These are phyloP conservation scores for Drosophila micromelanica DNA, from an alignment of 1,140 invertebrate species.

Conservation along the genomic window DNA sequence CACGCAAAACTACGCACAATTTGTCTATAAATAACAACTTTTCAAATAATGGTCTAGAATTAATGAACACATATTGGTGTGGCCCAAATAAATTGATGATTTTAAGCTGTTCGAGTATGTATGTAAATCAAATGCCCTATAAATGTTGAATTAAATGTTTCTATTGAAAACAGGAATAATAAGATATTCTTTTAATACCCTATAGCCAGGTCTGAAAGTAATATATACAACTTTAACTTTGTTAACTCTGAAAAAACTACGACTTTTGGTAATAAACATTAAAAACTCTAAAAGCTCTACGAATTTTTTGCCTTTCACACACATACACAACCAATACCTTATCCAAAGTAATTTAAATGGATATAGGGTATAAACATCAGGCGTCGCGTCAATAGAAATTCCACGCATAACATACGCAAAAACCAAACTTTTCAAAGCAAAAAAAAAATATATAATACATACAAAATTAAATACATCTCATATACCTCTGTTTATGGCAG, in stretches of 20 bases:
- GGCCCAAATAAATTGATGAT: conserved; percentile 49
- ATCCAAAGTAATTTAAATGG: neutral
- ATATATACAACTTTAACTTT: too few relatives aligned
- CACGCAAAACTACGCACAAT: conserved; percentile 27
- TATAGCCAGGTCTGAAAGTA: too few relatives aligned
- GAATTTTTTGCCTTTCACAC: neutral
- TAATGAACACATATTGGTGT: neutral
- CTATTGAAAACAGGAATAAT: conserved; percentile 19
- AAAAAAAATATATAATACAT: neutral
- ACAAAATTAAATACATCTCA: conserved; percentile 3
- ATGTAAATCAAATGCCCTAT: conserved; percentile 48
- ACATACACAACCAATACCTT: neutral
- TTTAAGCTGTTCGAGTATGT: conserved; percentile 28
- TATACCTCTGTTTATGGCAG: conserved; percentile 25
- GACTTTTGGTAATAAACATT: too few relatives aligned
- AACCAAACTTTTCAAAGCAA: neutral
- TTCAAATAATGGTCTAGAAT: conserved; percentile 26
- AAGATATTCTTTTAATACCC: too few relatives aligned
- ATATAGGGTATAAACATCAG: conserved; percentile 24
- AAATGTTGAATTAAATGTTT: conserved; percentile 70
- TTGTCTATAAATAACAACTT: conserved; percentile 69
- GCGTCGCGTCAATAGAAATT: conserved; percentile 33
- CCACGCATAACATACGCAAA: conserved; percentile 24
- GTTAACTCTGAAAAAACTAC: too few relatives aligned
- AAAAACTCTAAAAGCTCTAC: neutral